Base-by-base conservation (phyloP, 2,797 vertebrate genomes). In the Ceryle rudis region DNA sequence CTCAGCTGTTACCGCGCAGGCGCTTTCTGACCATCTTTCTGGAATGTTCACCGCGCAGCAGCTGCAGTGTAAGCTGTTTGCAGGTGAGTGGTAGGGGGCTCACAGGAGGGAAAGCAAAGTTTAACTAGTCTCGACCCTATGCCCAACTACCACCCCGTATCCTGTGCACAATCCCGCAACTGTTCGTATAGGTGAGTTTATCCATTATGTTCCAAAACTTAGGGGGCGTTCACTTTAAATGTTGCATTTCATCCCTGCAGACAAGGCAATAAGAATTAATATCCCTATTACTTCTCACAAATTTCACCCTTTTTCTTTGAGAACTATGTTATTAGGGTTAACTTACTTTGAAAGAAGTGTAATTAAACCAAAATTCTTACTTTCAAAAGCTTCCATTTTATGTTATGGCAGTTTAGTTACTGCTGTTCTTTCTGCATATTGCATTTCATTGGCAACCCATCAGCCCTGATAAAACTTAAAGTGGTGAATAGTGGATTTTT, bases 11-110 rank as follows among this genome's bases (percentile, higher is more conserved):
- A 4, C 60, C 8, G 4, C 0, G 6, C 3, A 1, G 9, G 5
- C 3, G 2, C 6, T 11, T 19, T 22, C 22, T 3, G 0, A 14
- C 33, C 12, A 1, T 21, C 23, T 29, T 73, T 73, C 67, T 31
- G 29, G n/a, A 73, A 46, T 4, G 9, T 62, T 80, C 67, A 62
- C 10, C 16, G 2, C 2, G 4, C 3, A 1, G 11, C 25, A 29
- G 8, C 52, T 23, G 1, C 10, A 3, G 18, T 0, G 0, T 25
- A 47, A 52, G 51, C 8, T 2, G 0, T 70, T 58, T 49, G 14
- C 12, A 35, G 41, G 17, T 33, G 39, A n/a, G 11, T 10, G 21
- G 46, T 3, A 26, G 9, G 2, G 5, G 25, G 1, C 3, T 35
- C 9, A 2, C 16, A 8, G 17, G 14, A 74, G 4, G 28, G 19